Evolutionary conservation across 2,888 invertebrate species (phyloP).

Genomic region (Carterocephalus palaemon): DNA sequence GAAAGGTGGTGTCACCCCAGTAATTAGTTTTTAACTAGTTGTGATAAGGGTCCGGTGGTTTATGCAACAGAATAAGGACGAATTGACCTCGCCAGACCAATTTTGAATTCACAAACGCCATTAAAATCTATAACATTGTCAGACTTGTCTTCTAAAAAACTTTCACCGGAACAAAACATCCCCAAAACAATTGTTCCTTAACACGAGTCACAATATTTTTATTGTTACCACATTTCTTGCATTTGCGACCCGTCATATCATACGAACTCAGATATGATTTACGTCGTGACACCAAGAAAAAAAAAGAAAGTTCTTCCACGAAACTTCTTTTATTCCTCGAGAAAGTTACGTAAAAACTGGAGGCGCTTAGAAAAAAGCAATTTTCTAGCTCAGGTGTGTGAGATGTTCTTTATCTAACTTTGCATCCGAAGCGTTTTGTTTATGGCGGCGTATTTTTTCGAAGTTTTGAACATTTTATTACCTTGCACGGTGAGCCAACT

Average conservation of each 20-base stretch:
- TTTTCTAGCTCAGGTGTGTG: conserved; percentile 80
- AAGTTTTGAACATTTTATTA: conserved; percentile 77
- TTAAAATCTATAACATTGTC: conserved; percentile 32
- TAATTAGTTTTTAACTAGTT: conserved; percentile 80
- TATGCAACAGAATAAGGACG: conserved; percentile 49
- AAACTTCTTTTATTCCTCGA: conserved; percentile 76
- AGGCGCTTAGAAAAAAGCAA: conserved; percentile 78
- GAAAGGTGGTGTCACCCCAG: conserved; percentile 77
- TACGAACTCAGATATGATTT: conserved; percentile 62
- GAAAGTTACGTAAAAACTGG: conserved; percentile 77
- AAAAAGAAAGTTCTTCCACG: conserved; percentile 68
- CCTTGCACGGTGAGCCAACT: conserved; percentile 60
- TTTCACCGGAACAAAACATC: conserved; percentile 49
- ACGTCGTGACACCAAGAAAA: conserved; percentile 54
- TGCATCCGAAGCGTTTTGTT: conserved; percentile 77
- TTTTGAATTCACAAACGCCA: conserved; percentile 25
- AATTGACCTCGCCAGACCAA: conserved; percentile 42
- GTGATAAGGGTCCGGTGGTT: conserved; percentile 75
- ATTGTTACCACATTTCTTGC: conserved; percentile 39
- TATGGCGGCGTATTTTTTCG: conserved; percentile 74
- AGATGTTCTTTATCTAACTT: conserved; percentile 80
- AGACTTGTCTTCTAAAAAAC: conserved; percentile 33
- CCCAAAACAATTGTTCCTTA: conserved; percentile 42
- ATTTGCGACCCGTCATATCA: conserved; percentile 58
- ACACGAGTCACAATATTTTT: conserved; percentile 68